Percentiles rank a stretch among this genome's conserved stretches.
Evolutionary conservation across 37 sponge, comb jelly and placozoan genomes (phyloP).

Genomic region (Tethya wilhelma): DNA sequence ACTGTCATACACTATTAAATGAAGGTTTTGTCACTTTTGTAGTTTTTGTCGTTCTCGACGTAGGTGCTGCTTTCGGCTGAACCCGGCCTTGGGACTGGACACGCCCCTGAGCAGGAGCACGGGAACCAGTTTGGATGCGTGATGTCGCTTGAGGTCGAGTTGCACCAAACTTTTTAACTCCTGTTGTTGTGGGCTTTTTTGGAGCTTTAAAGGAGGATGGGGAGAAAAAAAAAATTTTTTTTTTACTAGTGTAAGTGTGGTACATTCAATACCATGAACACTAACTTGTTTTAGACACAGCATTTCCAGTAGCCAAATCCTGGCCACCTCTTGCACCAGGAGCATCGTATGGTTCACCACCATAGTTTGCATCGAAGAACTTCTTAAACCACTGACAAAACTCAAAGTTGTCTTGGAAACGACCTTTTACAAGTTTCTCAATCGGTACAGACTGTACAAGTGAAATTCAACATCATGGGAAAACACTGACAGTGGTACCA

Average conservation of each 20-base stretch:
- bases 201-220: not conserved
- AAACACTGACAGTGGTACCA: not conserved
- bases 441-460: constrained; percentile 75
- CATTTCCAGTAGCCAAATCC: constrained; percentile 55
- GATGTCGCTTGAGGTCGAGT: not conserved
- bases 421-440: constrained; percentile 93
- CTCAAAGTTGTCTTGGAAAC: constrained; percentile 98
- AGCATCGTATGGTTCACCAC: constrained; percentile 73
- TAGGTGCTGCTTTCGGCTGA: not conserved
- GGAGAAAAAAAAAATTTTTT: not conserved
- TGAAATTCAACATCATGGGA: not conserved
- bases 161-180: no score
- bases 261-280: not conserved
- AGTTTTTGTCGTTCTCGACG: not conserved
- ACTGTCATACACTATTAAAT: not conserved
- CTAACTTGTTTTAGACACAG: no score
- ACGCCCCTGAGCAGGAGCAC: not conserved
- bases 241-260: not conserved
- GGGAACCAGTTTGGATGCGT: not conserved
- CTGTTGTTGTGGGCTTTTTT: not conserved
- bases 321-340: constrained; percentile 67
- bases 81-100: no score
- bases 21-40: no score
- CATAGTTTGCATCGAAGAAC: constrained; percentile 97
- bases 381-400: constrained; percentile 99